Evolutionary conservation across 1,140 invertebrate species (phyloP), one percentile per base, ranked within the genome.

Genomic region (Bombus pascuorum): DNA sequence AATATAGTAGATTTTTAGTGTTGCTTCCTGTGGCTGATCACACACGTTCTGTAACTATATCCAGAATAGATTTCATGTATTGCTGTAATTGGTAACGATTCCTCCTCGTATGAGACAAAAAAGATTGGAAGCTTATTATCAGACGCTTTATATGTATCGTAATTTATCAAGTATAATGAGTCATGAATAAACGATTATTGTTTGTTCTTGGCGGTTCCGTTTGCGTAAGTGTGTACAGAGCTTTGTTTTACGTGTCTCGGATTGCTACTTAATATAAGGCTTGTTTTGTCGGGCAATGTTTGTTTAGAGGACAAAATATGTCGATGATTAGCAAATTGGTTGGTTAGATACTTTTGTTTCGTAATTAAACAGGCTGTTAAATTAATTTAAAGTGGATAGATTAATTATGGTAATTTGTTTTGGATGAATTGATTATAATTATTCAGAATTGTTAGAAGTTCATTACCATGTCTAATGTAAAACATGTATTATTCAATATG

Each of bases 101-200:
- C 37, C 34, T 39, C n/a, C 15, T 47, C 2, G 10, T 12, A 2
- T 34, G 22, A 44, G 37, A 18, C 28, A 37, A 12, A 66, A 68
- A 70, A 42, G 12, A 15, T 25, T 83, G 4, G 18, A 34, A 34
- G 42, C 5, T 84, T 71, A 71, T 78, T 71, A 71, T 78, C 65
- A 66, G 25, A 18, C 28, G 44, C 34, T 73, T 70, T 18, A 28
- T 47, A 10, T n/a, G 13, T 44, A 37, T 68, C n/a, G 13, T 62
- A 44, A 44, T 65, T 83, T 66, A 75, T 83, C 32, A 39, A 75
- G 18, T 32, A 25, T 57, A 57, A 42, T 25, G 62, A 78, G 10
- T 68, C 32, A 47, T 13, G 65, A 44, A n/a, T 12, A 44, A 83
- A 57, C 32, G 22, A 53, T 77, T 12, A 28, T 22, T 53, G 22